Percentiles rank a stretch among this genome's conserved stretches.
These are phyloP conservation scores for Doryteuthis pealeii DNA, from an alignment of 1,140 invertebrate species.

Conservation along the genomic window DNA sequence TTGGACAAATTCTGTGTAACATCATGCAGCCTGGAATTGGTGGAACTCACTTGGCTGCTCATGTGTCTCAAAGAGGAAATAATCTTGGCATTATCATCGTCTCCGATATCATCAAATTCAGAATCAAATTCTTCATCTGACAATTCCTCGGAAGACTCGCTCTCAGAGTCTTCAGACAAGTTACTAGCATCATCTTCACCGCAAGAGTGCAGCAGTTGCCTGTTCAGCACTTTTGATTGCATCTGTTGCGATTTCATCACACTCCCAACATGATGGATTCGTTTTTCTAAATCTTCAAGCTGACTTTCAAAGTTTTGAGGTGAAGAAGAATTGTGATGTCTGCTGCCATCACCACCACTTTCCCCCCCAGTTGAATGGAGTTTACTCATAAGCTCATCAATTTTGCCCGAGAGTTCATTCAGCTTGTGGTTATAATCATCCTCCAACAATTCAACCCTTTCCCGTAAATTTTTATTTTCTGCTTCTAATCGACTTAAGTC, in stretches of 20 bases:
- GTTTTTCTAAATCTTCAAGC: constrained; percentile 39
- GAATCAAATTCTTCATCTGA: constrained; percentile 34
- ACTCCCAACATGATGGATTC: constrained; percentile 39
- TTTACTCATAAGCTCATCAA: constrained; percentile 39
- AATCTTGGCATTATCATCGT: neutral
- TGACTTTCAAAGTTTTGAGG: constrained; percentile 38
- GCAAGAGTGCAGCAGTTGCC: neutral
- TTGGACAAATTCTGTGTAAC: constrained; percentile 32
- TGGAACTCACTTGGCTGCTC: constrained; percentile 38
- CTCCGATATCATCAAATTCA: constrained; percentile 11
- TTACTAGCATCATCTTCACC: constrained; percentile 26
- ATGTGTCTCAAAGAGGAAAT: constrained; percentile 39
- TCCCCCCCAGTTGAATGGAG: constrained; percentile 13
- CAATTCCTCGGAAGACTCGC: constrained; percentile 19
- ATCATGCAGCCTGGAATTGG: constrained; percentile 38
- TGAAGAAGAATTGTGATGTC: constrained; percentile 18
- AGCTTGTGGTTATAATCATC: constrained; percentile 35
- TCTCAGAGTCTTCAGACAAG: constrained; percentile 12
- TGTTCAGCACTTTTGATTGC: constrained; percentile 12
- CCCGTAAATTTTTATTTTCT: constrained; percentile 32
- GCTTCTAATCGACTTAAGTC: neutral
- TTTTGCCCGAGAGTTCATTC: constrained; percentile 22
- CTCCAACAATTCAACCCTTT: constrained; percentile 33
- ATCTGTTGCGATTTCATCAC: constrained; percentile 25
- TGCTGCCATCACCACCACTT: neutral